These are phyloP conservation scores for Platygyra sinensis DNA, from an alignment of 64 coral and sea anemone genomes.

Conservation along the genomic window DNA sequence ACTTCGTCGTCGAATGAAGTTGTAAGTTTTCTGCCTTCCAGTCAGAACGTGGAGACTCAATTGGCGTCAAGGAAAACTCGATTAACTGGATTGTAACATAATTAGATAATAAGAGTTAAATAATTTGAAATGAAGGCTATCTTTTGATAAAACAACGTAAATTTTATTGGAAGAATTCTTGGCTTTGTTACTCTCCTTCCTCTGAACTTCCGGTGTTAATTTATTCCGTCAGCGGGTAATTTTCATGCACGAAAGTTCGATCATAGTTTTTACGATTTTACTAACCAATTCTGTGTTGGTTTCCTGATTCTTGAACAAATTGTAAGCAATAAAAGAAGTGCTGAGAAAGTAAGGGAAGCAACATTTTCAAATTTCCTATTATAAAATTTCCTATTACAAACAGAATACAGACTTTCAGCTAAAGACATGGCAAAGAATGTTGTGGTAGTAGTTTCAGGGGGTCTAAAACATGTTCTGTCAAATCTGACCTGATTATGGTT, in stretches of 20 bases:
- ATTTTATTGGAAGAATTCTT: background rate
- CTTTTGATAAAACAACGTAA: background rate
- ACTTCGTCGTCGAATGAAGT: background rate
- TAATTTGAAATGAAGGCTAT: background rate
- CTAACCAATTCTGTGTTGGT: background rate
- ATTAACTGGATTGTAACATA: background rate
- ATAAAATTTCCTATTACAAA: too few species aligned
- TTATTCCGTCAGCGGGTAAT: background rate
- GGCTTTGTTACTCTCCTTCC: background rate
- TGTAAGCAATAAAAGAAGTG: too few species aligned
- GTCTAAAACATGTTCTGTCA: too few species aligned
- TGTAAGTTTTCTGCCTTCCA: background rate
- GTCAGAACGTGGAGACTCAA: background rate
- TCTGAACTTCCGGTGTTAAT: conserved; percentile 19
- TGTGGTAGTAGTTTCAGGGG: too few species aligned
- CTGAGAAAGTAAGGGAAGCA: too few species aligned
- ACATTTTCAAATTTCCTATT: too few species aligned
- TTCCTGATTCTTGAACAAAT: too few species aligned
- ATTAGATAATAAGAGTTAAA: background rate
- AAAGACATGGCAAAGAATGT: too few species aligned
- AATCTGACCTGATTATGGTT: too few species aligned
- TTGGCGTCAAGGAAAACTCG: background rate
- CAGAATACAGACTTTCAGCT: too few species aligned
- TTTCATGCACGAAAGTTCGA: background rate
- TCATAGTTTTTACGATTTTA: background rate